phyloP scores from a whole-genome alignment of 2,113 vertebrate species.

The Colinus virginianus region DNA sequence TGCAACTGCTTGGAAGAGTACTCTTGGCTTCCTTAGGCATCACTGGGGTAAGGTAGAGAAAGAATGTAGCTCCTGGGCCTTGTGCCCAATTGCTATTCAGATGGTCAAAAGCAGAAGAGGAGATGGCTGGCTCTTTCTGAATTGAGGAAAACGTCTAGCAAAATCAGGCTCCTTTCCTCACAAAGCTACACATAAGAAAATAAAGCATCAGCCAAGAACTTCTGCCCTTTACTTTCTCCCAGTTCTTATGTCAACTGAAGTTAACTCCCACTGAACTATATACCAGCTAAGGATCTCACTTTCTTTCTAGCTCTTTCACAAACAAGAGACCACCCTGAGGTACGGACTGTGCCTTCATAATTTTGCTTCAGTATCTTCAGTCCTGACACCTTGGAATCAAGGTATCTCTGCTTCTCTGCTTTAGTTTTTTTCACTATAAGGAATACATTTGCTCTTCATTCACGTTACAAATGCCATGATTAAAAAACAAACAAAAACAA shows the following conservation, averaged over 20 bases:
- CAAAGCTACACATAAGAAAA: conserved; percentile 34
- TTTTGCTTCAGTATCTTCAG: not conserved
- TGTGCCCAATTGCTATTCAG: conserved; percentile 41
- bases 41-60: conserved; percentile 61
- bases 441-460: not conserved
- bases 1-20: conserved; percentile 43
- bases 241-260: not conserved
- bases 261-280: conserved; percentile 31
- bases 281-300: not conserved
- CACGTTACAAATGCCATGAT: not conserved
- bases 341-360: not conserved
- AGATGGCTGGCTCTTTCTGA: conserved; percentile 42
- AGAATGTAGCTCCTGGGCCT: conserved; percentile 60
- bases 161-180: conserved; percentile 36
- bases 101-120: conserved; percentile 44
- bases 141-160: conserved; percentile 24
- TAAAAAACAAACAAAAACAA: not conserved
- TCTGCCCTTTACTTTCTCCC: conserved; percentile 26
- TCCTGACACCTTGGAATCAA: not conserved
- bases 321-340: rapidly evolving
- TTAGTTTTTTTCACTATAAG: not conserved
- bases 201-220: conserved; percentile 41
- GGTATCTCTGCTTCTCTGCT: rapidly evolving
- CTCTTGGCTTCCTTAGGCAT: conserved; percentile 45
- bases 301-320: not conserved